Evolutionary conservation across 2,888 invertebrate genomes (phyloP), one percentile per base, ranked within the genome.

Genomic region (Hermaeophaga mercurialis): DNA sequence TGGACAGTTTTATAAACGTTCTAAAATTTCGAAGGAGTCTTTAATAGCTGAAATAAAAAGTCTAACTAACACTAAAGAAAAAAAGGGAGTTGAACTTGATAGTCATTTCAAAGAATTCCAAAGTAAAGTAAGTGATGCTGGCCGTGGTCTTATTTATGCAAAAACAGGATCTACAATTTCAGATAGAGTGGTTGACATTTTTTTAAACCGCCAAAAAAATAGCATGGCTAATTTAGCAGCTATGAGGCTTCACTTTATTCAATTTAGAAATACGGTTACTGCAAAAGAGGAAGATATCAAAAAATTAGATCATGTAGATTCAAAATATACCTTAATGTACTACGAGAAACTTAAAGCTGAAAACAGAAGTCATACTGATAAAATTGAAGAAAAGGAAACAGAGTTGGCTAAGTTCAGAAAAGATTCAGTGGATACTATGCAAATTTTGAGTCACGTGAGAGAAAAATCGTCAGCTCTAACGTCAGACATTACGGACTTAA

Each of bases 341-440:
- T 83, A 80, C 72, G 82, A 83, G 70, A 82, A 82, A 67, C 69
- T 83, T 54, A 81, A 81, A 70, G 79, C 81, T 58, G 81, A 82
- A 67, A 82, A 82, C 65, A 80, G 80, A 68, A 79, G 78, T 22
- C 58, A 79, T 65, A 75, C 79, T 48, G 82, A 82, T 65, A 83
- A 82, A 72, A 80, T 83, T 52, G 82, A 83, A 66, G 82, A 83
- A 64, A 72, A 81, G 62, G 81, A 82, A 62, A 81, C 81, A 69
- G 82, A 82, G 66, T 64, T 83, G 46, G 68, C 77, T 31, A 78
- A 76, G 61, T 67, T 82, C 47, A 72, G 80, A 46, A 73, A 73
- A 58, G 80, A 79, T 70, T 81, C 80, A 56, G 77, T 78, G n/a
- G 77, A 74, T 50, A 79, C 80, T 0, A 79, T 81, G 14, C 80